These are phyloP conservation scores for Saccostrea echinata DNA, from an alignment of 1,140 invertebrate genomes.

Conservation along the genomic window DNA sequence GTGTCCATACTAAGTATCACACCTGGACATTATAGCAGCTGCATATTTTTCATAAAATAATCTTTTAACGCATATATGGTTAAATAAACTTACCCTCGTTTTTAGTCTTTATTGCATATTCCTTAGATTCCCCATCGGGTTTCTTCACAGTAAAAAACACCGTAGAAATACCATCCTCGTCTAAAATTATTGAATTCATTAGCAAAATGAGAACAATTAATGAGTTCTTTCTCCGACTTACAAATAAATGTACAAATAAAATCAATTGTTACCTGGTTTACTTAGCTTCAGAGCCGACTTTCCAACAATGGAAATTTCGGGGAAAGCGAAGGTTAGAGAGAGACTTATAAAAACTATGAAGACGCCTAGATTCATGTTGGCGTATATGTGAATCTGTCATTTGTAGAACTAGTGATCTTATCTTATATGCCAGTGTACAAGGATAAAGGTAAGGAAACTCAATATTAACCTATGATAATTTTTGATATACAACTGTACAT, in stretches of 20 bases:
- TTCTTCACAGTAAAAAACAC: slow-evolving; percentile 1
- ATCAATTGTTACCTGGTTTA: background rate
- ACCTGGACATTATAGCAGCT: too few species aligned
- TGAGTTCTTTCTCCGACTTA: background rate
- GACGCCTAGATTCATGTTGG: background rate
- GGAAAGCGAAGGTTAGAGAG: background rate
- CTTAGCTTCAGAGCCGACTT: slow-evolving; percentile 16
- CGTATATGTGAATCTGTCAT: background rate
- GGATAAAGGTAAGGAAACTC: background rate
- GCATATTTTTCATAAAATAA: background rate
- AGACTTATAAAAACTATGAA: background rate
- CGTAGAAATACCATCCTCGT: background rate
- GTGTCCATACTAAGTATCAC: too few species aligned
- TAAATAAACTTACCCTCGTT: background rate
- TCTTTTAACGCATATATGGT: background rate
- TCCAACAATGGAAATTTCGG: background rate
- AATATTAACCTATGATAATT: background rate
- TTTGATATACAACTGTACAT: background rate
- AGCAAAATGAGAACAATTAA: background rate
- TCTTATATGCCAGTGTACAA: background rate
- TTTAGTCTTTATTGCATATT: background rate
- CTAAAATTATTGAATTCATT: background rate
- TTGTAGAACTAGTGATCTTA: background rate
- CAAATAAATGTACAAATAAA: background rate
- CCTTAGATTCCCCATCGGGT: background rate